phyloP scores from a whole-genome alignment of 2,888 invertebrate genomes.

The Muschampia plurimacula region DNA sequence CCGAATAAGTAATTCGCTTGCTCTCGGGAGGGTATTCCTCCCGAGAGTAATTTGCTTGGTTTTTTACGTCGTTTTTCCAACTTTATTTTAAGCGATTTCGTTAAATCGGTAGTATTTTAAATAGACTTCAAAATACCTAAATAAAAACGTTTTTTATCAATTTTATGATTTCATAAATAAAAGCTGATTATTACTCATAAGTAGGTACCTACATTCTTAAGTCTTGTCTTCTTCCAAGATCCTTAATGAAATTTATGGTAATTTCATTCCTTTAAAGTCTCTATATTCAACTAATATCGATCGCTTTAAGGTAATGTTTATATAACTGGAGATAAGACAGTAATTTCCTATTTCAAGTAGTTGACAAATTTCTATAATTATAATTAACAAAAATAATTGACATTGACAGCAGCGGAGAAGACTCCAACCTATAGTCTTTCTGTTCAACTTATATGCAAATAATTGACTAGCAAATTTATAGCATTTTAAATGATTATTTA shows the following conservation, averaged over 20 bases:
- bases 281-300: neutral
- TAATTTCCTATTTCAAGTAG: neutral
- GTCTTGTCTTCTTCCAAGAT: conserved; percentile 19
- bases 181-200: neutral
- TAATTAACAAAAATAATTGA: conserved; percentile 40
- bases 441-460: conserved; percentile 15
- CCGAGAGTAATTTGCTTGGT: too few relatives aligned
- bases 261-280: neutral
- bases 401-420: conserved; percentile 10
- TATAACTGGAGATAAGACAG: neutral
- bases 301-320: neutral
- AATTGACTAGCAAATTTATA: conserved; percentile 20
- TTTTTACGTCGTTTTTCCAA: too few relatives aligned
- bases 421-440: neutral
- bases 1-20: neutral
- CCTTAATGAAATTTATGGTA: conserved; percentile 8
- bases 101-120: neutral
- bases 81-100: too few relatives aligned
- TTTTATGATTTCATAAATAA: neutral
- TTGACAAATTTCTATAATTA: conserved; percentile 8
- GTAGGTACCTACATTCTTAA: conserved; percentile 24
- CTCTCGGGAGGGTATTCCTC: too few relatives aligned
- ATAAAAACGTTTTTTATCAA: neutral
- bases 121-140: neutral
- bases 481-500: neutral